Evolutionary conservation across 2,888 invertebrate species (phyloP).

Genomic region (Aethes cnicana): DNA sequence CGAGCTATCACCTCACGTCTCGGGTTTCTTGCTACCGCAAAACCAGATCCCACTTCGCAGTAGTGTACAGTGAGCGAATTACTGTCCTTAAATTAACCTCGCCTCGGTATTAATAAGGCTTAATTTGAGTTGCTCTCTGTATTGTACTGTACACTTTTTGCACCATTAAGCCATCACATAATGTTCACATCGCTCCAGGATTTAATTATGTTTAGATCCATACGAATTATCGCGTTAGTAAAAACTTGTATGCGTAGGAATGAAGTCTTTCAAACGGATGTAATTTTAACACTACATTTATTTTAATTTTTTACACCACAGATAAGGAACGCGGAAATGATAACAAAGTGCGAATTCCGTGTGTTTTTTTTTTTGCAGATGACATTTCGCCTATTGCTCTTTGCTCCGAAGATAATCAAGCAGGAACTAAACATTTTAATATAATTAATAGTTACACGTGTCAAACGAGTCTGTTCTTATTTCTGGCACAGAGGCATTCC

Average conservation of each 20-base stretch:
- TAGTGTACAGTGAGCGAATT: conserved; percentile 13
- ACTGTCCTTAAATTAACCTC: conserved; percentile 6
- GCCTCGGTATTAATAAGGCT: conserved; percentile 6
- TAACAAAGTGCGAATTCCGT: too few species aligned
- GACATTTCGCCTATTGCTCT: too few species aligned
- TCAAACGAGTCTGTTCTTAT: too few species aligned
- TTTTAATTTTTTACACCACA: background rate
- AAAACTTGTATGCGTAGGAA: conserved; percentile 15
- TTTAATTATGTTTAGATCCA: conserved; percentile 20
- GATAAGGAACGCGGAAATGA: too few species aligned
- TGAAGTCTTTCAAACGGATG: conserved; percentile 11
- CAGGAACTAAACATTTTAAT: too few species aligned
- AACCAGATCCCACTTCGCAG: conserved; percentile 41
- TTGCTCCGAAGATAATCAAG: too few species aligned
- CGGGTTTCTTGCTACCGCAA: conserved; percentile 51
- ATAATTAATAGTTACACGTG: too few species aligned
- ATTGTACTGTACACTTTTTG: conserved; percentile 20
- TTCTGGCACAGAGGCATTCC: too few species aligned
- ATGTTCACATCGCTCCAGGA: conserved; percentile 14
- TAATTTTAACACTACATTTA: too few species aligned
- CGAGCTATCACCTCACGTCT: conserved; percentile 51
- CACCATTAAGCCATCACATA: conserved; percentile 15
- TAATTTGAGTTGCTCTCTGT: conserved; percentile 14
- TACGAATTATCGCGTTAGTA: conserved; percentile 1
- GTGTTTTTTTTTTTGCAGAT: too few species aligned